Conservation (phyloP, 1,140 invertebrate species). For the Eriosoma lanigerum region DNA sequence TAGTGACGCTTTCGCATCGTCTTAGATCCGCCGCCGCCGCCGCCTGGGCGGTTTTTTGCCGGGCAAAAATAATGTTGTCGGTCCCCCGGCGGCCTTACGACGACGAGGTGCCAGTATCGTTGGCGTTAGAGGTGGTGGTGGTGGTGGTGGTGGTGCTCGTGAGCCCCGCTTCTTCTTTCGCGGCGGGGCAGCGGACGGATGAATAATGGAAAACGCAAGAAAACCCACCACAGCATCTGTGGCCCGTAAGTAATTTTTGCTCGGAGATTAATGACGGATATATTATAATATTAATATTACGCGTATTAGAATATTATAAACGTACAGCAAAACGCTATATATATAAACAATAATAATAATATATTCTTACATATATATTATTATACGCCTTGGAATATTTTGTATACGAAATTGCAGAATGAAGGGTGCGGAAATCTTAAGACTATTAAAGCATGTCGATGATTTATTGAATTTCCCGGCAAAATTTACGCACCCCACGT, state of each 20-base stretch:
- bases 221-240: constrained; percentile 46
- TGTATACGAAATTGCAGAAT: not conserved
- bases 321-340: too few species aligned
- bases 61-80: constrained; percentile 19
- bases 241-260: constrained; percentile 48
- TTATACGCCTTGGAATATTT: not conserved
- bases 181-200: not conserved
- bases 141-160: too few species aligned
- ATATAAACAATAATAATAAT: too few species aligned
- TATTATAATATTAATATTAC: not conserved
- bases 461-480: constrained; percentile 27
- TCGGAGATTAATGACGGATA: constrained; percentile 36
- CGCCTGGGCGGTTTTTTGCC: constrained; percentile 13
- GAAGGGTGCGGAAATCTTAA: constrained; percentile 24
- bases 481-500: not conserved
- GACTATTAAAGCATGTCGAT: not conserved
- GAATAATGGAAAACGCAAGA: constrained; percentile 51
- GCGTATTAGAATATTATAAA: not conserved
- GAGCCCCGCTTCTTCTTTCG: not conserved
- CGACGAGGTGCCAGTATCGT: too few species aligned
- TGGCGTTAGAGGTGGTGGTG: too few species aligned
- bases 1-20: constrained; percentile 4
- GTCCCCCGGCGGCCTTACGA: constrained; percentile 1
- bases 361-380: too few species aligned
- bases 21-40: constrained; percentile 18